Percentiles rank a stretch among this genome's conserved stretches.
Evolutionary conservation across 2,113 vertebrate genomes (phyloP).

Genomic region (Tetrao urogallus): DNA sequence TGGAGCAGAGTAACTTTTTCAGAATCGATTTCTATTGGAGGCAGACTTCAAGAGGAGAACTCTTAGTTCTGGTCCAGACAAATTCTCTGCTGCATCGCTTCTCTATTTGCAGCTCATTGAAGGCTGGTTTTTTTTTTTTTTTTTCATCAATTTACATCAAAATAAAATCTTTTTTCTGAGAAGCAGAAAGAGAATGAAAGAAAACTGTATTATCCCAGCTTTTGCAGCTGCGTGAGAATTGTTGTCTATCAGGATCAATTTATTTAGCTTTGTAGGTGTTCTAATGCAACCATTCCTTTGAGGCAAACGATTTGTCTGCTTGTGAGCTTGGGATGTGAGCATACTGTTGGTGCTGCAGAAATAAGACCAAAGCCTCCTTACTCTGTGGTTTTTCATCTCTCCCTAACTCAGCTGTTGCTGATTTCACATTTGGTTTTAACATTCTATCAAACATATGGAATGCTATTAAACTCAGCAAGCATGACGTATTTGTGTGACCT

Average conservation of each 20-base stretch:
- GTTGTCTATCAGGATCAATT: neutral
- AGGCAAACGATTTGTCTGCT: neutral
- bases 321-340: too few relatives aligned
- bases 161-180: neutral
- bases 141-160: neutral
- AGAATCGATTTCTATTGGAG: conserved; percentile 13
- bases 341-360: neutral
- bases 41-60: neutral
- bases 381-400: rapidly evolving
- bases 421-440: neutral
- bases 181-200: neutral
- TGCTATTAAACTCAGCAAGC: neutral
- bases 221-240: neutral
- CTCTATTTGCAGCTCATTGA: neutral
- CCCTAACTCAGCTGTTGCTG: neutral
- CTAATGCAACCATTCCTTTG: neutral
- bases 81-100: neutral
- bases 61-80: neutral
- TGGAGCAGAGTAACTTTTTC: neutral
- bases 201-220: neutral
- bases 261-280: neutral
- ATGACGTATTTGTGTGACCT: neutral
- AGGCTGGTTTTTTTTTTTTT: neutral
- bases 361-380: neutral
- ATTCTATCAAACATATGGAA: rapidly evolving